A percentile compares a stretch with the other conserved stretches of the same genome.
Conservation (phyloP, 1,140 invertebrate species). For the Vanessa atalanta region DNA sequence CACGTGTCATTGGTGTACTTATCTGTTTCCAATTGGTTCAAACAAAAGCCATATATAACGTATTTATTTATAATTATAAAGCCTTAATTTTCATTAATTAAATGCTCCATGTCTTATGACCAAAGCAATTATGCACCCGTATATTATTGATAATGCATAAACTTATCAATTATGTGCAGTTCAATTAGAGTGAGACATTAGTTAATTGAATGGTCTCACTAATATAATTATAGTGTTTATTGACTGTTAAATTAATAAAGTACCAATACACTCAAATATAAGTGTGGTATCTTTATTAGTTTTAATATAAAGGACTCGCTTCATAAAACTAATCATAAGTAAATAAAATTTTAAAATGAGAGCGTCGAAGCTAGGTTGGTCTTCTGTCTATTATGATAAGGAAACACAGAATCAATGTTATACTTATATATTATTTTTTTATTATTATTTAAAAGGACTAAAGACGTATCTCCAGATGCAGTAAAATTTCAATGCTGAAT, state of each 20-base stretch:
- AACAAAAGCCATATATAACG: too few species aligned
- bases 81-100: not conserved
- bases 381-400: not conserved
- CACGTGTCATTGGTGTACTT: too few species aligned
- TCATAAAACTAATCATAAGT: not conserved
- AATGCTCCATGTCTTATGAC: not conserved
- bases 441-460: too few species aligned
- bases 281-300: not conserved
- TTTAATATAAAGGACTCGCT: not conserved
- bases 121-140: not conserved
- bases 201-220: not conserved
- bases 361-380: not conserved
- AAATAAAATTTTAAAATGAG: not conserved
- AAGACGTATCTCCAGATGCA: too few species aligned
- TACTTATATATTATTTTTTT: too few species aligned
- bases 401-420: too few species aligned
- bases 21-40: too few species aligned
- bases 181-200: not conserved
- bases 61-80: too few species aligned
- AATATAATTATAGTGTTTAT: conserved; percentile 4
- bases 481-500: too few species aligned
- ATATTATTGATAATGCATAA: not conserved
- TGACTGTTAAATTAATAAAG: conserved; percentile 1
- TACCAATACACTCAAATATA: not conserved
- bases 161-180: conserved; percentile 2